A percentile compares a stretch with the other conserved stretches of the same genome.
These are phyloP conservation scores for Chelonus formosanus DNA, from an alignment of 2,888 invertebrate species.

Conservation along the genomic window DNA sequence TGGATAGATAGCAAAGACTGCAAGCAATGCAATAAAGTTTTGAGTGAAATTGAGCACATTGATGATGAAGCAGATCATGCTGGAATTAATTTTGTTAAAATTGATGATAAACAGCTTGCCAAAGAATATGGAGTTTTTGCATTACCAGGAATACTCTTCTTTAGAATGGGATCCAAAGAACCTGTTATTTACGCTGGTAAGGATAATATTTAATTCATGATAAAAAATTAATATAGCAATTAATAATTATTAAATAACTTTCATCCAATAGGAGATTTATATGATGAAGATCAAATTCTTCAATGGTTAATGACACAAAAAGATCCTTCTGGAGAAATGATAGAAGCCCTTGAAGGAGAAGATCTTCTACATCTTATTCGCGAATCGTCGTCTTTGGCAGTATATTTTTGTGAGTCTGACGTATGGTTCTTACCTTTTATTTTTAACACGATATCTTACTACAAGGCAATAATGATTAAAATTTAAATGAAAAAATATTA, in stretches of 20 bases:
- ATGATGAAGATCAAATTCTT: conserved; percentile 87
- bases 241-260: background rate
- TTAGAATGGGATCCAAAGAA: conserved; percentile 86
- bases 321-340: conserved; percentile 90
- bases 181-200: conserved; percentile 90
- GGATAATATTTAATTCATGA: conserved; percentile 27
- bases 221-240: background rate
- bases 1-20: conserved; percentile 93
- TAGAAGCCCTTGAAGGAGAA: conserved; percentile 87
- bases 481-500: conserved; percentile 3
- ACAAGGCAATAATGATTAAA: too few species aligned
- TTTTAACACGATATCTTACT: conserved; percentile 11
- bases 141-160: conserved; percentile 88
- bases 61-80: conserved; percentile 92
- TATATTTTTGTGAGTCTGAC: conserved; percentile 89
- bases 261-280: conserved; percentile 74
- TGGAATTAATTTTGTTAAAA: conserved; percentile 91
- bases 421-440: background rate
- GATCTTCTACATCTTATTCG: conserved; percentile 79
- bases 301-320: conserved; percentile 91
- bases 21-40: conserved; percentile 89
- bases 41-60: conserved; percentile 89
- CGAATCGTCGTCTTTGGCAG: conserved; percentile 83
- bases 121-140: conserved; percentile 91
- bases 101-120: conserved; percentile 87